Percentiles rank a stretch among this genome's conserved stretches.
Conservation (phyloP, 2,888 invertebrate genomes). For the Hydrotaea cyrtoneurina region DNA sequence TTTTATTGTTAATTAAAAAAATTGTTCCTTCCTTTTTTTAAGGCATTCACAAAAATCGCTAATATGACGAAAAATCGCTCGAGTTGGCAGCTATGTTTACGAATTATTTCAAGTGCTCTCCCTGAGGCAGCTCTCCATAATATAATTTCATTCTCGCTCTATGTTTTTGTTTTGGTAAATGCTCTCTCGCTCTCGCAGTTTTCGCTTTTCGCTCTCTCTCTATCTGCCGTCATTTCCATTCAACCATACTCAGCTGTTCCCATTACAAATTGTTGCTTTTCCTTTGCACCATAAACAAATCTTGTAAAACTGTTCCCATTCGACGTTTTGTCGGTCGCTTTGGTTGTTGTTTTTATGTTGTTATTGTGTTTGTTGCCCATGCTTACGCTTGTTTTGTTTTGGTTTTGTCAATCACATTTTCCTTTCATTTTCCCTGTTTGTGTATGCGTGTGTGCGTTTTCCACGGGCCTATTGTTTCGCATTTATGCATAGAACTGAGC, state of each 20-base stretch:
- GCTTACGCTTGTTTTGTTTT: not conserved
- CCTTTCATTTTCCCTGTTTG: not conserved
- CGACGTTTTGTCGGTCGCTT: slow-evolving; percentile 20
- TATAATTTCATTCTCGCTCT: not conserved
- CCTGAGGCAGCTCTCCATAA: too few relatives aligned
- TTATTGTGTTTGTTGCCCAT: slow-evolving; percentile 30
- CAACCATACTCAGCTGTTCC: slow-evolving; percentile 41
- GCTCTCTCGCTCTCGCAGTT: not conserved
- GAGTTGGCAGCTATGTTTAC: too few relatives aligned
- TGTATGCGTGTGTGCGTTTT: slow-evolving; percentile 7
- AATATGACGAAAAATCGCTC: too few relatives aligned
- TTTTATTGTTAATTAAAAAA: too few relatives aligned
- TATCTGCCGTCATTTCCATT: not conserved
- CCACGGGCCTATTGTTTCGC: slow-evolving; percentile 14
- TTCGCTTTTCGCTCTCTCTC: not conserved
- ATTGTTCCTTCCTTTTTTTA: too few relatives aligned
- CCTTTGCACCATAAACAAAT: not conserved
- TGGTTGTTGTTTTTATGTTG: not conserved
- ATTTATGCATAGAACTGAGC: not conserved
- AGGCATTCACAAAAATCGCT: too few relatives aligned
- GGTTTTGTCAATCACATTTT: slow-evolving; percentile 32
- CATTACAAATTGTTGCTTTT: slow-evolving; percentile 66
- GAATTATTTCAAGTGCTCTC: too few relatives aligned
- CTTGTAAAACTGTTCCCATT: slow-evolving; percentile 42
- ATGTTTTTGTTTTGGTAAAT: not conserved